phyloP scores from a whole-genome alignment of 2,113 vertebrate species.

The Chaenogobius annularis region DNA sequence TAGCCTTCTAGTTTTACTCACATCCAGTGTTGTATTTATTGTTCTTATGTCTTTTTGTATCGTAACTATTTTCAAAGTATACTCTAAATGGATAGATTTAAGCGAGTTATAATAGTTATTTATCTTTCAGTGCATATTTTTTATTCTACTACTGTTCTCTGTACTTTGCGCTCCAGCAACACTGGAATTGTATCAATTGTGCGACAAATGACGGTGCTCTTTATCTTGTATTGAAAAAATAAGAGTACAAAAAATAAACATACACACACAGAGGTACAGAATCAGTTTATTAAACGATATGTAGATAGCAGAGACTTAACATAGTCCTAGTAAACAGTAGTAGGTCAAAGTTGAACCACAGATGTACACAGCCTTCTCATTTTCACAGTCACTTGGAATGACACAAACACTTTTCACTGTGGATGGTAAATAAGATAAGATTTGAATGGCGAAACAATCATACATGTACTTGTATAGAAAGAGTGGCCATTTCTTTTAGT shows the following conservation, averaged over 20 bases:
- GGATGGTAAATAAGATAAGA: conserved; percentile 13
- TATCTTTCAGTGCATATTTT: too few species aligned
- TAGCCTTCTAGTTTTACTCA: too few species aligned
- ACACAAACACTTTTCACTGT: conserved; percentile 23
- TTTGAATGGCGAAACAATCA: not conserved
- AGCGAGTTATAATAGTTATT: too few species aligned
- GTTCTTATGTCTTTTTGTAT: too few species aligned
- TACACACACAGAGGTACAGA: conserved; percentile 30
- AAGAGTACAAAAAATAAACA: not conserved
- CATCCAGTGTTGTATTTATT: too few species aligned
- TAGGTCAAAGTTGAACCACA: conserved; percentile 54
- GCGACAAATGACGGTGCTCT: too few species aligned
- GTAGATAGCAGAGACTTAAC: conserved; percentile 39
- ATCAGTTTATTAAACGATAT: conserved; percentile 62
- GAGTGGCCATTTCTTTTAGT: conserved; percentile 1
- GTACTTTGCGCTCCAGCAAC: too few species aligned
- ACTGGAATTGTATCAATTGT: not conserved
- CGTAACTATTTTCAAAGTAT: too few species aligned
- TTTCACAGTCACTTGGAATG: conserved; percentile 12
- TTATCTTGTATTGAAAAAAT: not conserved
- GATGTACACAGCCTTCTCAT: conserved; percentile 30
- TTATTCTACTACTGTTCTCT: too few species aligned
- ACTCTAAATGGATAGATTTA: too few species aligned
- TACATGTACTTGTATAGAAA: not conserved
- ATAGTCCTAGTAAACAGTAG: conserved; percentile 61